Base-by-base conservation (phyloP, 53 echinoderm and acorn worm species). In the Stichopus horrens region DNA sequence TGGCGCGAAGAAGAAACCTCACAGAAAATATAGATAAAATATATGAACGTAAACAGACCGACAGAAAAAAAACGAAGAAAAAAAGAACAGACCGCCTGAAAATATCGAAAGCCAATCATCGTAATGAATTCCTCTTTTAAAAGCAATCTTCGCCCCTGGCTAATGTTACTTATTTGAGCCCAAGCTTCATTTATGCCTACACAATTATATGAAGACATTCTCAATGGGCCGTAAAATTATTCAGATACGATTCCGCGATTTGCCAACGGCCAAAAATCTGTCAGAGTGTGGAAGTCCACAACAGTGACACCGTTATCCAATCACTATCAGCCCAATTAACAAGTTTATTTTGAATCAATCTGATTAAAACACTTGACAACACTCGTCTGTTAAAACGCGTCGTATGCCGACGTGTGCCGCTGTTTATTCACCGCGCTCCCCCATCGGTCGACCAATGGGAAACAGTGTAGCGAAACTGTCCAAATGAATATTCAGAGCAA, bases 301-400 rank as follows among this genome's bases (percentile, higher is more conserved):
- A 85, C 85, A 65, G 66, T 67, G 85, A 65, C 85, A 67, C 85
- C 65, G 67, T 85, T 85, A 85, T 67, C 85, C 85, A 85, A 63
- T 85, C 85, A 51, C 85, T 51, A 63, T 67, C 85, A 67, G 85
- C 85, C 85, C 66, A 85, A 85, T 85, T 85, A 85, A 85, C 85
- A 67, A 85, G 67, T 63, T 85, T 85, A 85, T 23, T 65, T 67
- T 85, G 85, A 66, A 85, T 52, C 85, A 85, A 85, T 85, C 85
- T 52, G 65, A 67, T 85, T 85, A 85, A 21, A 58, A 81, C 37
- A 81, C 20, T 81, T 81, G 81, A 81, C 57, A 56, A 81, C 81
- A 81, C 57, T 58, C 81, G 81, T 81, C 81, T 57, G 81, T 22
- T 81, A 81, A 81, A 71, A 67, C 65, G 67, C 52, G 85, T 67